Conservation (phyloP, 2,888 invertebrate species). For the Cosmia pyralina region DNA sequence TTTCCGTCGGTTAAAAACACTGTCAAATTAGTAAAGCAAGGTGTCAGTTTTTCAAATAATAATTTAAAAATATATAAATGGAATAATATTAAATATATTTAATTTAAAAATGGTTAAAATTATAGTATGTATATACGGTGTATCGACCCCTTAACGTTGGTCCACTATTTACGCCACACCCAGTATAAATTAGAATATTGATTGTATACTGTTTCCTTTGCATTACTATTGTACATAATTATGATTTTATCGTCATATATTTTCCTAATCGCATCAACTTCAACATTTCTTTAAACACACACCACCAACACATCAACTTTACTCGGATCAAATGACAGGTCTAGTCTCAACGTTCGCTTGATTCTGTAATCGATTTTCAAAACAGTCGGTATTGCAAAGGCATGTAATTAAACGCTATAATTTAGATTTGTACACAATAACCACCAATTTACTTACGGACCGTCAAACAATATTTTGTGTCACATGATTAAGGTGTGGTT, state of each 20-base stretch:
- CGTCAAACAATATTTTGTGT: slow-evolving; percentile 33
- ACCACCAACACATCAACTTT: slow-evolving; percentile 1
- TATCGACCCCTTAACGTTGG: no score
- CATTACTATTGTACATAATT: background rate
- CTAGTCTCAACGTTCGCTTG: background rate
- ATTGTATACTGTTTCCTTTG: background rate
- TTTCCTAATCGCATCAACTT: background rate
- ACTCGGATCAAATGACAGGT: background rate
- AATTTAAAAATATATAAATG: no score
- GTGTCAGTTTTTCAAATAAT: no score
- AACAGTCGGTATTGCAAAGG: slow-evolving; percentile 32
- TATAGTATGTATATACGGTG: no score
- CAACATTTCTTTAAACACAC: background rate
- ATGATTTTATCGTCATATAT: no score
- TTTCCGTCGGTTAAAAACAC: no score
- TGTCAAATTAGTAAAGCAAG: no score
- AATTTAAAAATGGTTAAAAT: no score
- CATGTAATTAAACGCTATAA: slow-evolving; percentile 50
- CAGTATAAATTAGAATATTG: no score
- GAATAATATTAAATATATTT: no score
- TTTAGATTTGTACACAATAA: slow-evolving; percentile 48
- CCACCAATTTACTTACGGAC: slow-evolving; percentile 49
- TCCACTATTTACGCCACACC: no score
- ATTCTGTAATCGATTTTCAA: slow-evolving; percentile 34
- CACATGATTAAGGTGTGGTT: slow-evolving; percentile 13